Conservation (phyloP, 2,888 invertebrate species). For the Abscondita cerata region DNA sequence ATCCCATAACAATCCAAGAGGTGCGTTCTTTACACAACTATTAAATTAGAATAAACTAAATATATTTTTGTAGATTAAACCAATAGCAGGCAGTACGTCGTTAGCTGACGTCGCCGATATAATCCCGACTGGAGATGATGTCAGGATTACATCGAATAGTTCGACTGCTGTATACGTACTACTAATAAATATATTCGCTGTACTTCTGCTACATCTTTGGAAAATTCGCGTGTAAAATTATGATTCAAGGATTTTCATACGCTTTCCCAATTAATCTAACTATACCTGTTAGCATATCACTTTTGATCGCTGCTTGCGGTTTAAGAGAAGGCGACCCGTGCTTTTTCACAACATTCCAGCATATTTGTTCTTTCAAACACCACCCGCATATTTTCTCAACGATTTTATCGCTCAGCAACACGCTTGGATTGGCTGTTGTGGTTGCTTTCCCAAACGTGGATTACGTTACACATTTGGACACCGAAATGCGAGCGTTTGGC, state of each 20-base stretch:
- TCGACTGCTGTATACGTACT: constrained; percentile 79
- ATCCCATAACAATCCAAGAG: constrained; percentile 80
- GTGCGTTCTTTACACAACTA: constrained; percentile 50
- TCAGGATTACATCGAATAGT: constrained; percentile 73
- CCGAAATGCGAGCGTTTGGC: constrained; percentile 97
- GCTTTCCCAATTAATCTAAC: constrained; percentile 95
- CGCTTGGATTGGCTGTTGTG: constrained; percentile 95
- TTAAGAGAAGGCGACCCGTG: constrained; percentile 86
- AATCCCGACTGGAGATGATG: constrained; percentile 77
- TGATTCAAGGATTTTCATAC: constrained; percentile 97
- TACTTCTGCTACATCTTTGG: constrained; percentile 92
- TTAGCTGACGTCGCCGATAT: constrained; percentile 79
- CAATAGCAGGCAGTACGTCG: constrained; percentile 65
- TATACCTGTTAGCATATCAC: constrained; percentile 87
- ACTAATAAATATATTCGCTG: constrained; percentile 78
- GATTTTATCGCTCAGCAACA: constrained; percentile 87
- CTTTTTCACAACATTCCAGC: constrained; percentile 85
- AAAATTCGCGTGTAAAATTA: constrained; percentile 95
- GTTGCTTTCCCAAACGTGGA: constrained; percentile 95
- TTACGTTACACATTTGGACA: constrained; percentile 96
- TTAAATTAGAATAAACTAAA: too few species aligned
- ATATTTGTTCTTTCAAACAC: constrained; percentile 92
- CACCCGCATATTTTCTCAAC: constrained; percentile 79
- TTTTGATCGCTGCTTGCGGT: constrained; percentile 88
- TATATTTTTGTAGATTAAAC: constrained; percentile 68